phyloP scores from a whole-genome alignment of 2,888 invertebrate genomes.

The Idaea dimidiata region DNA sequence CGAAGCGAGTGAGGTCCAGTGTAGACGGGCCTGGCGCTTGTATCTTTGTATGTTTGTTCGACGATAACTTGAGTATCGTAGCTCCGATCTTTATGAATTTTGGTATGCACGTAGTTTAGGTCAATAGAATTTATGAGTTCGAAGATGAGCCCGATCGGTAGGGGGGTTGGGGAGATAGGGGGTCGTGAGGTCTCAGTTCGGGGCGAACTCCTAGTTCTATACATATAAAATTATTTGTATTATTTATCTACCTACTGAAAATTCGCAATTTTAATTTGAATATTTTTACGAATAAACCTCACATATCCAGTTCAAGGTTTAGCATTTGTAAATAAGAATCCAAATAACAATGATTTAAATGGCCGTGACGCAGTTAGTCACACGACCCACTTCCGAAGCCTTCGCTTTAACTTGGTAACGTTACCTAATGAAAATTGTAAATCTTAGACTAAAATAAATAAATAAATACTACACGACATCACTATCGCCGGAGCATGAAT shows the following conservation, averaged over 20 bases:
- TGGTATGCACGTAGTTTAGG: too few species aligned
- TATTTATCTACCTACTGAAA: not conserved
- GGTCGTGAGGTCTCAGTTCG: too few species aligned
- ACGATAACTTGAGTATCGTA: too few species aligned
- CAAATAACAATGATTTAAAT: slow-evolving; percentile 10
- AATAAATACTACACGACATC: not conserved
- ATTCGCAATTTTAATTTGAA: slow-evolving; percentile 1
- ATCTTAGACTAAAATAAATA: not conserved
- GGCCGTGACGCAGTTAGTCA: slow-evolving; percentile 25
- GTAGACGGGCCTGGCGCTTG: too few species aligned
- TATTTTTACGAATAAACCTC: not conserved
- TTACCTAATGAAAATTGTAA: not conserved
- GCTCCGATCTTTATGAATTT: too few species aligned
- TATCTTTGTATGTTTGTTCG: too few species aligned
- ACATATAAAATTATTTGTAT: not conserved
- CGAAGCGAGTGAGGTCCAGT: too few species aligned
- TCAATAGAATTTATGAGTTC: too few species aligned
- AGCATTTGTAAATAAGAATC: slow-evolving; percentile 17
- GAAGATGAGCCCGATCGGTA: too few species aligned
- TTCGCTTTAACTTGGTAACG: slow-evolving; percentile 16
- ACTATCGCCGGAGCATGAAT: too few species aligned
- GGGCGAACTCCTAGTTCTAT: not conserved
- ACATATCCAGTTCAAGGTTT: slow-evolving; percentile 6
- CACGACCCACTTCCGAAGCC: slow-evolving; percentile 24
- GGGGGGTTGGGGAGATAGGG: too few species aligned